Conservation (phyloP, 2,797 vertebrate genomes). For the Sebastes flavidus region DNA sequence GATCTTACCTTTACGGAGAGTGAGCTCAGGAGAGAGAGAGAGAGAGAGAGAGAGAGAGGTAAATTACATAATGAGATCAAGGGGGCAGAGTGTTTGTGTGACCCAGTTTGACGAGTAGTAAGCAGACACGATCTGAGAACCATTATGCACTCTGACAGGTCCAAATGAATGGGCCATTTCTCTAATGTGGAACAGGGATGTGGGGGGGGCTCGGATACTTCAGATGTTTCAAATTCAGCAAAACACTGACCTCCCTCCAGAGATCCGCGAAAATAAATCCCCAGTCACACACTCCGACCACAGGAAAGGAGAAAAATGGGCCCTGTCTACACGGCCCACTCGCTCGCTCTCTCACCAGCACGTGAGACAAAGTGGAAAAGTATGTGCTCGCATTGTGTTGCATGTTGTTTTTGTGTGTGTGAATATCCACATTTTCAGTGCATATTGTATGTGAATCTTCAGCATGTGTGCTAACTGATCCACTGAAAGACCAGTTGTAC, state of each 20-base stretch:
- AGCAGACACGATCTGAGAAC: slow-evolving; percentile 70
- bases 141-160: slow-evolving; percentile 73
- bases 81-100: slow-evolving; percentile 66
- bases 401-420: slow-evolving; percentile 18
- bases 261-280: slow-evolving; percentile 80
- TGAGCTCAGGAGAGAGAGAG: background rate
- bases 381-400: slow-evolving; percentile 54
- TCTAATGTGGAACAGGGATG: slow-evolving; percentile 81
- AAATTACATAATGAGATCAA: slow-evolving; percentile 82
- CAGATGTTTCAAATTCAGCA: slow-evolving; percentile 81
- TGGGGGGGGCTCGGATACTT: slow-evolving; percentile 70
- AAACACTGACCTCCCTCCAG: slow-evolving; percentile 73
- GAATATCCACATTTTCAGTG: background rate
- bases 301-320: slow-evolving; percentile 72
- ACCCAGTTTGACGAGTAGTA: slow-evolving; percentile 66
- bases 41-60: slow-evolving; percentile 22
- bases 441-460: background rate
- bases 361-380: slow-evolving; percentile 67
- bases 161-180: slow-evolving; percentile 77
- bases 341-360: slow-evolving; percentile 57
- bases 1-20: slow-evolving; percentile 47
- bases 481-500: slow-evolving; percentile 16
- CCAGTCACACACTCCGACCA: slow-evolving; percentile 66
- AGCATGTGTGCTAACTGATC: background rate
- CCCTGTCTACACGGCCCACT: slow-evolving; percentile 52